Percentiles rank a stretch among this genome's conserved stretches.
Conservation (phyloP, 2,888 invertebrate species). For the Agriopis aurantiaria region DNA sequence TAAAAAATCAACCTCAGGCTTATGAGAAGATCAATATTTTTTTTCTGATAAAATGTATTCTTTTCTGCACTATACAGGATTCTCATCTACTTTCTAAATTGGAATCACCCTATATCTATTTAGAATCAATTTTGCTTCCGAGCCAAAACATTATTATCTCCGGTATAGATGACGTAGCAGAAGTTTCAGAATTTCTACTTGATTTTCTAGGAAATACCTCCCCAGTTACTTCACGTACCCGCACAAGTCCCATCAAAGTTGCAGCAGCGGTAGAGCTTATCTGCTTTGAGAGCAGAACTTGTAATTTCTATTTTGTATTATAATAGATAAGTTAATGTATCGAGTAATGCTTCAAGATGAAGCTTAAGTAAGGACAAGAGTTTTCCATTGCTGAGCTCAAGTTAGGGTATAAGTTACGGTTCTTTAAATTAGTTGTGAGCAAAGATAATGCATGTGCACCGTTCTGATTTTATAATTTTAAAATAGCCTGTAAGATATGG, state of each 20-base stretch:
- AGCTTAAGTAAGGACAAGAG: conserved; percentile 17
- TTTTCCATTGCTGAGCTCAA: conserved; percentile 19
- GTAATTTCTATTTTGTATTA: conserved; percentile 61
- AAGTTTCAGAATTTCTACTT: conserved; percentile 47
- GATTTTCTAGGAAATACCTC: conserved; percentile 53
- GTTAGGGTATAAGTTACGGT: conserved; percentile 22
- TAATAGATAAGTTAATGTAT: conserved; percentile 59
- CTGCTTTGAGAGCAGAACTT: conserved; percentile 51
- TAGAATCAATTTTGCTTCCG: neutral
- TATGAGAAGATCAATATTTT: too few species aligned
- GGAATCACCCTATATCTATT: neutral
- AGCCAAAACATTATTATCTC: neutral
- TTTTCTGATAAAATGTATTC: neutral
- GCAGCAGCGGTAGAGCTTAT: conserved; percentile 55
- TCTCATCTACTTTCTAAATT: too few species aligned
- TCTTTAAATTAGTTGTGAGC: conserved; percentile 26
- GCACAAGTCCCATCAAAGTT: conserved; percentile 54
- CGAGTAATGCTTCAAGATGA: conserved; percentile 44
- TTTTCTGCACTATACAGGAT: neutral
- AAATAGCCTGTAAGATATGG: neutral
- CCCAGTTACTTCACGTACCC: conserved; percentile 44
- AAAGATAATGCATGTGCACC: conserved; percentile 7
- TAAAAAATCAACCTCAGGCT: too few species aligned
- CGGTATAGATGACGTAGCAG: conserved; percentile 35
- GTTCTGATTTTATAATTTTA: neutral